Evolutionary conservation across 37 sponge, comb jelly and placozoan genomes (phyloP).

Genomic region (Eunapius fragilis): DNA sequence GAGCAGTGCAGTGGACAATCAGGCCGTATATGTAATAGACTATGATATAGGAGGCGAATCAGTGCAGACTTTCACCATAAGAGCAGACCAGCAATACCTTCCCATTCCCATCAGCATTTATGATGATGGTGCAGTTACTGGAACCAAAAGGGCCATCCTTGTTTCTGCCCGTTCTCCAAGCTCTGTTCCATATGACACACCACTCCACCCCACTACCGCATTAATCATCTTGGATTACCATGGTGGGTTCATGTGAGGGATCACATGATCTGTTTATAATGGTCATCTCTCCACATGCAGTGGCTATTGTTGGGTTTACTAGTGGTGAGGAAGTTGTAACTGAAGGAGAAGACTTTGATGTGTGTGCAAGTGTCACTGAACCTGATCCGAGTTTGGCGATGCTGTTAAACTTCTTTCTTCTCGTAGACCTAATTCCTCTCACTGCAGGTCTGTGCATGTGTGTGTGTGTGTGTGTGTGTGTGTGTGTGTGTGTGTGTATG

Average conservation of each 20-base stretch:
- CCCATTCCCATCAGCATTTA: neutral
- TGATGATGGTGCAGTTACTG: neutral
- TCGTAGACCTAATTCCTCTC: neutral
- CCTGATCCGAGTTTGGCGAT: neutral
- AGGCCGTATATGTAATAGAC: neutral
- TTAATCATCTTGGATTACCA: neutral
- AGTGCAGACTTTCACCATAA: neutral
- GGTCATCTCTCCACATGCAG: neutral
- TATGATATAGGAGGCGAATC: neutral
- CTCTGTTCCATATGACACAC: neutral
- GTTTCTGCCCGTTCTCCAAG: neutral
- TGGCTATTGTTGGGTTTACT: neutral
- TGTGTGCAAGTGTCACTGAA: neutral
- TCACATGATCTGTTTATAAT: neutral
- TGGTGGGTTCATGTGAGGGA: neutral
- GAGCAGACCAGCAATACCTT: neutral
- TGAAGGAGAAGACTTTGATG: neutral
- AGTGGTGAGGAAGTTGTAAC: neutral
- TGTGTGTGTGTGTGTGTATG: too few relatives aligned
- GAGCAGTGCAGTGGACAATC: neutral
- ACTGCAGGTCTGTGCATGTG: neutral
- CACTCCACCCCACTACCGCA: neutral
- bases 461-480: neutral
- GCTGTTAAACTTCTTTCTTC: neutral
- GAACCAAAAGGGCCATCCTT: neutral